Evolutionary conservation across 2,888 invertebrate species (phyloP).

Genomic region (Noctua pronuba): DNA sequence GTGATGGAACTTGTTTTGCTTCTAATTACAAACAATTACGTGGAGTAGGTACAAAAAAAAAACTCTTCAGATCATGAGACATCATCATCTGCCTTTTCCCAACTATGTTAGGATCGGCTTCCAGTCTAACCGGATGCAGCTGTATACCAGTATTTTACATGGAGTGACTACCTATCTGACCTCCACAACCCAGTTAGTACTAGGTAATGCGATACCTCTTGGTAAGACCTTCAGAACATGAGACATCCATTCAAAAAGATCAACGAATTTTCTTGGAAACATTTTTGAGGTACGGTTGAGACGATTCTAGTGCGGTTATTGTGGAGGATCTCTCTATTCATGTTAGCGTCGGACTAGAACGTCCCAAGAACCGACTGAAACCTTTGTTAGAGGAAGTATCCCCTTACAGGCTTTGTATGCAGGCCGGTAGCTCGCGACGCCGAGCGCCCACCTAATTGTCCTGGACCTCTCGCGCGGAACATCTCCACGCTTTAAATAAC

Average conservation of each 20-base stretch:
- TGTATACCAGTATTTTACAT: too few species aligned
- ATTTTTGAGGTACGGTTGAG: conserved; percentile 21
- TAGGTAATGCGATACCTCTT: too few species aligned
- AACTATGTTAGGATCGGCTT: too few species aligned
- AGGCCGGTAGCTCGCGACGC: conserved; percentile 78
- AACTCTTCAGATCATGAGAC: background rate
- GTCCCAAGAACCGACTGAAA: conserved; percentile 80
- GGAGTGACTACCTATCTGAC: too few species aligned
- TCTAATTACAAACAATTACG: conserved; percentile 9
- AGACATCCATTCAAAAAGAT: background rate
- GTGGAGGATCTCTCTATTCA: conserved; percentile 71
- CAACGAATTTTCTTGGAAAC: conserved; percentile 3
- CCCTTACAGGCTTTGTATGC: conserved; percentile 86
- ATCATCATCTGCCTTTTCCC: too few species aligned
- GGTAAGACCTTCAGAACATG: too few species aligned
- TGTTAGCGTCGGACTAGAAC: conserved; percentile 73
- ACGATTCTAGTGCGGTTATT: conserved; percentile 60
- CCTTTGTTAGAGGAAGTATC: conserved; percentile 89
- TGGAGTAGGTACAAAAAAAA: background rate
- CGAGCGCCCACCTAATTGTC: conserved; percentile 84
- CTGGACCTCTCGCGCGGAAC: conserved; percentile 83
- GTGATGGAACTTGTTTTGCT: background rate
- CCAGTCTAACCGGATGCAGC: too few species aligned
- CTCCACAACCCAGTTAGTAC: too few species aligned
- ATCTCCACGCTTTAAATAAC: conserved; percentile 84